Base-by-base conservation (phyloP, 2,888 invertebrate species). In the Polydrusus cervinus region DNA sequence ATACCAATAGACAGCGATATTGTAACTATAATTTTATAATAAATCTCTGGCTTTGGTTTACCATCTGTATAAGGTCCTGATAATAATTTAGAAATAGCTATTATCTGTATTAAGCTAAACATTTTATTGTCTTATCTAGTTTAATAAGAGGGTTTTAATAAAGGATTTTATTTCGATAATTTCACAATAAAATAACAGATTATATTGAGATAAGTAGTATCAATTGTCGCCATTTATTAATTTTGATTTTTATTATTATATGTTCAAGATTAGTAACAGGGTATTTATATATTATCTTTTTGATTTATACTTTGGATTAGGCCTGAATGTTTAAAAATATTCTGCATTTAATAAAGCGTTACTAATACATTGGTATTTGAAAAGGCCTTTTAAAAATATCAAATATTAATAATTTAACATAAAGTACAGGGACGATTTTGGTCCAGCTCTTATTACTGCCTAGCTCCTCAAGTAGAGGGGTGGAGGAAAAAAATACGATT, bases 61-160 rank as follows among this genome's bases (percentile, higher is more conserved):
- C 81, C 82, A 81, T 82, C 79, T 82, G 82, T 78, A 79, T 75
- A 71, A 78, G 80, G 81, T 81, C 76, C 76, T 80, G 81, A 81
- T 82, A 81, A 81, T 82, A 81, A 81, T 81, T 80, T 79, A 74
- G 80, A 80, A 81, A 81, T 80, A 76, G 75, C 75, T 53, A 72
- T 79, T 79, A 76, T 79, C 79, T 80, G 78, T 76, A 76, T 78
- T 76, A 74, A 76, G 76, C 74, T 64, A 74, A 80, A 77, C 79
- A 79, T 80, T 76, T 73, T 72, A 79, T 75, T 80, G 79, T 78
- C 78, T 80, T 78, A 74, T 72, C 78, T 79, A 81, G 80, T 81
- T 81, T 78, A 80, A 79, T 66, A 80, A 77, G 74, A 64, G 78
- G 80, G 80, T 79, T 81, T 80, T 79, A 80, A 79, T 79, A 78